A percentile compares a stretch with the other conserved stretches of the same genome.
These are phyloP conservation scores for Drosophila persimilis DNA, from an alignment of 1,140 invertebrate species.

Conservation along the genomic window DNA sequence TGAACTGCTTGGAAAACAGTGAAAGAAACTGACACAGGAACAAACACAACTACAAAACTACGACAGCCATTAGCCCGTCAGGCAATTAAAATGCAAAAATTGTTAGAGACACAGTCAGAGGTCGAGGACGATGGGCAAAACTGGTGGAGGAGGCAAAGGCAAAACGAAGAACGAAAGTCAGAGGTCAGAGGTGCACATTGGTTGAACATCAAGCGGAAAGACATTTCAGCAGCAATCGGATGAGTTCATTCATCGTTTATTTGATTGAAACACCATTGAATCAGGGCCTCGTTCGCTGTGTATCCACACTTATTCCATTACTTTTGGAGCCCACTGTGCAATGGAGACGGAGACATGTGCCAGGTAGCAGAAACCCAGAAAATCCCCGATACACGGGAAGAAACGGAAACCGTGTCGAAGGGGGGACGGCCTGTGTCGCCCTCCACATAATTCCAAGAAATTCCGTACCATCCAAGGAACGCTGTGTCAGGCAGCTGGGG, in stretches of 20 bases:
- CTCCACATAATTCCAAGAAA: constrained; percentile 71
- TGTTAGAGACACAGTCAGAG: constrained; percentile 43
- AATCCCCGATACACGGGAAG: neutral
- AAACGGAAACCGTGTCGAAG: neutral
- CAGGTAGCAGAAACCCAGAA: constrained; percentile 26
- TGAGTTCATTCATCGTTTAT: neutral
- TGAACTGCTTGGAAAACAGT: constrained; percentile 34
- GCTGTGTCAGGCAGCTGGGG: neutral
- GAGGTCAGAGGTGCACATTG: constrained; percentile 12
- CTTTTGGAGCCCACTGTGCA: constrained; percentile 25
- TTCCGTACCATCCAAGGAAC: constrained; percentile 47
- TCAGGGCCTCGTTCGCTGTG: too few species aligned
- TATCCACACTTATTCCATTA: too few species aligned
- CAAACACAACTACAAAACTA: constrained; percentile 27
- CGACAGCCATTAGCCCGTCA: constrained; percentile 55
- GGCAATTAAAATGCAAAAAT: constrained; percentile 64
- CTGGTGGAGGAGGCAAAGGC: neutral
- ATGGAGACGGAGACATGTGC: constrained; percentile 32
- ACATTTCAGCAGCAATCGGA: neutral
- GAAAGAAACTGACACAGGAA: constrained; percentile 21
- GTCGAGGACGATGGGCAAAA: constrained; percentile 10
- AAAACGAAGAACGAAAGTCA: constrained; percentile 10
- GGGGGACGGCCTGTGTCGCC: constrained; percentile 29
- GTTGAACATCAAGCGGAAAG: neutral
- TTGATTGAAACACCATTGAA: too few species aligned